A percentile compares a stretch with the other conserved stretches of the same genome.
phyloP scores from a whole-genome alignment of 2,113 vertebrate genomes.

The Anoplopoma fimbria region DNA sequence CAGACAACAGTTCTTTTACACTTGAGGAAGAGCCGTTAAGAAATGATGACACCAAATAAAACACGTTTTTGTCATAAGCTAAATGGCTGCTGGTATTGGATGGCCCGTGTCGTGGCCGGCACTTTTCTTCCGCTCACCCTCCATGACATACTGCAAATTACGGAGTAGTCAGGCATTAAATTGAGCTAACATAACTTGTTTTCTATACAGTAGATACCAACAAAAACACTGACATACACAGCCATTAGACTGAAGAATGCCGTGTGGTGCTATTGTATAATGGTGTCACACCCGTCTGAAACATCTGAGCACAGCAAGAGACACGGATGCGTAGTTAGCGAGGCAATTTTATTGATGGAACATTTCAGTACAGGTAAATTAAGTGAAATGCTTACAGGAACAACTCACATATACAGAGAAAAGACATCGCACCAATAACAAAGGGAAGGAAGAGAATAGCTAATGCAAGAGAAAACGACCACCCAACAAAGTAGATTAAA shows the following conservation, averaged over 20 bases:
- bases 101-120: background rate
- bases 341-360: background rate
- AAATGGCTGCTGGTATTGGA: background rate
- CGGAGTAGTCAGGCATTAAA: constrained; percentile 15
- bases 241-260: background rate
- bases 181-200: constrained; percentile 14
- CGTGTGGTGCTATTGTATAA: background rate
- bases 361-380: background rate
- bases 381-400: background rate
- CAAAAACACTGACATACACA: background rate
- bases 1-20: background rate
- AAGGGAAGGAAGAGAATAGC: background rate
- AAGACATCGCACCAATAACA: background rate
- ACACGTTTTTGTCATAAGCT: background rate
- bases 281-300: background rate
- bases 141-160: constrained; percentile 27
- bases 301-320: background rate
- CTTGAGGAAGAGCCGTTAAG: background rate
- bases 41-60: constrained; percentile 3
- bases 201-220: background rate
- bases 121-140: constrained; percentile 15
- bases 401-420: background rate
- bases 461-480: background rate
- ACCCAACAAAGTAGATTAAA: background rate
- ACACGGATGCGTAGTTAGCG: background rate